Conservation (phyloP, 2,113 vertebrate genomes). For the Porphyrio hochstetteri region DNA sequence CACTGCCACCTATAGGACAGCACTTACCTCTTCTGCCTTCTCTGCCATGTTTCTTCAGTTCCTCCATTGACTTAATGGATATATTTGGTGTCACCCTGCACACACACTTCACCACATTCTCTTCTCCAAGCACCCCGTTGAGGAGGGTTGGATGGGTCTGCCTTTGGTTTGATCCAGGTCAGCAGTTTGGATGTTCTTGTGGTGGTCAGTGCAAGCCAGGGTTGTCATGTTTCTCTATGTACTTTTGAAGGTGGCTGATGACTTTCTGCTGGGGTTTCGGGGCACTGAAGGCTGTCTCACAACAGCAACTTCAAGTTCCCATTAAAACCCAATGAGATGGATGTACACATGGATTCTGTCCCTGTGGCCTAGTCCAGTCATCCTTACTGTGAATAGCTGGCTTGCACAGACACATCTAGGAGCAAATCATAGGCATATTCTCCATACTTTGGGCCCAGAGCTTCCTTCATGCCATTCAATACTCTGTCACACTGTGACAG, state of each 20-base stretch:
- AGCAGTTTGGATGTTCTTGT: not conserved
- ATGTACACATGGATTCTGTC: not conserved
- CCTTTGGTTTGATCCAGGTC: not conserved
- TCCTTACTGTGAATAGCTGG: not conserved
- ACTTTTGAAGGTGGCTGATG: not conserved
- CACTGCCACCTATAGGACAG: not conserved
- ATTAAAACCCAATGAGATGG: not conserved
- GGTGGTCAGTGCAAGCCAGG: not conserved
- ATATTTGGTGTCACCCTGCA: not conserved
- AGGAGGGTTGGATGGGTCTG: not conserved
- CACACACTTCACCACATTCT: accelerated
- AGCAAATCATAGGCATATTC: not conserved
- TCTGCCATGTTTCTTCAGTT: not conserved
- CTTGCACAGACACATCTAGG: not conserved
- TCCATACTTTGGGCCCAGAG: not conserved
- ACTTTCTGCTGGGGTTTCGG: not conserved
- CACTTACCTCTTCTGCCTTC: not conserved
- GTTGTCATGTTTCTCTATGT: not conserved
- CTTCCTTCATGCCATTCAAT: not conserved
- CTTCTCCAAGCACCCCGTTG: not conserved
- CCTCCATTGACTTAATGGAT: not conserved
- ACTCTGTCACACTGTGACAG: accelerated
- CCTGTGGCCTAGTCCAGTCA: not conserved
- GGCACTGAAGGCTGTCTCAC: not conserved
- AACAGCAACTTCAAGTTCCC: not conserved